A percentile compares a stretch with the other conserved stretches of the same genome.
These are phyloP conservation scores for Halcyon leucocephala DNA, from an alignment of 2,797 vertebrate genomes.

Conservation along the genomic window DNA sequence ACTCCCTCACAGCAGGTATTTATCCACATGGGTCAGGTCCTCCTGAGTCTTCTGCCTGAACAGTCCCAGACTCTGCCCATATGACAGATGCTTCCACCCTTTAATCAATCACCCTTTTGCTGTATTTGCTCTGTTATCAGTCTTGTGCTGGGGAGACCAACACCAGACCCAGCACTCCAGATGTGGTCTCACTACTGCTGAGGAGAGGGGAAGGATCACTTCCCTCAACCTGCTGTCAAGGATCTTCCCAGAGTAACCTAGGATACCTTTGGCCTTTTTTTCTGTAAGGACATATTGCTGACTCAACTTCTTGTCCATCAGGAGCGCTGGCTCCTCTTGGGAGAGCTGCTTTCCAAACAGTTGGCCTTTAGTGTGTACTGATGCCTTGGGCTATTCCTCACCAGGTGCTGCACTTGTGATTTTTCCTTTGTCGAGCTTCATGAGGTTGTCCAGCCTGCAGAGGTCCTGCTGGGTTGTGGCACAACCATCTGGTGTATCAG, in stretches of 20 bases:
- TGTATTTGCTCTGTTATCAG: neutral
- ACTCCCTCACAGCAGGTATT: neutral
- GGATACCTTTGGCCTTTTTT: neutral
- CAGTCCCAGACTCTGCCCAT: neutral
- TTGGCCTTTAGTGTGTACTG: neutral
- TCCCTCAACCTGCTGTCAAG: fast-evolving
- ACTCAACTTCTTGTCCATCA: neutral
- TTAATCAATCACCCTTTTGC: neutral
- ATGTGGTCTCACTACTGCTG: too few relatives aligned
- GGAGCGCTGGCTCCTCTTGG: neutral
- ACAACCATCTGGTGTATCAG: neutral
- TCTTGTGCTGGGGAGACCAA: neutral
- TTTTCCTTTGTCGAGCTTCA: neutral
- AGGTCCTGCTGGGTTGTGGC: neutral
- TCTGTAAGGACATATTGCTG: neutral
- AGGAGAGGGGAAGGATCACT: neutral
- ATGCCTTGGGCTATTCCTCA: neutral
- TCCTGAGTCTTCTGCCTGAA: neutral
- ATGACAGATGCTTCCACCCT: neutral
- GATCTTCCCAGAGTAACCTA: neutral
- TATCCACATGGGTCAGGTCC: neutral
- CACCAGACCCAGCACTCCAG: too few relatives aligned
- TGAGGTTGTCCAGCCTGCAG: neutral
- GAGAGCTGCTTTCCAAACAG: neutral
- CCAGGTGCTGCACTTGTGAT: neutral